Evolutionary conservation across 2,113 vertebrate species (phyloP).

Genomic region (Rhegmatorhina hoffmannsi): DNA sequence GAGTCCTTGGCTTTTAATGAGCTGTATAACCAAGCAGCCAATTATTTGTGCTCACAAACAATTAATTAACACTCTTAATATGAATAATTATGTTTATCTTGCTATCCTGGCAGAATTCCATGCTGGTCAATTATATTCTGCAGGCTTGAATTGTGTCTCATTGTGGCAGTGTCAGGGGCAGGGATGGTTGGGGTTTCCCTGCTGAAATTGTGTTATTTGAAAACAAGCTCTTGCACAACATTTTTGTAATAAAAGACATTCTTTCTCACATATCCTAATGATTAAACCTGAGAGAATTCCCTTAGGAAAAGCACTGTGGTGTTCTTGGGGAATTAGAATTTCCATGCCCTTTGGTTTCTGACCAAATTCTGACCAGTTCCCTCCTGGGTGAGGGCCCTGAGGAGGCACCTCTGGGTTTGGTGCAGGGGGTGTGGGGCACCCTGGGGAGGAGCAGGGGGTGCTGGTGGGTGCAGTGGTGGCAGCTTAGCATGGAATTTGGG

Average conservation of each 20-base stretch:
- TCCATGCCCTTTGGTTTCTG: background rate
- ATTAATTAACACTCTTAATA: constrained; percentile 50
- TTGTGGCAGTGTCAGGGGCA: background rate
- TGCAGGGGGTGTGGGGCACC: background rate
- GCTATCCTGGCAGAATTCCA: constrained; percentile 38
- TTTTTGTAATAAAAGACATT: background rate
- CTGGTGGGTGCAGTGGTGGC: background rate
- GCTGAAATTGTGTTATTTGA: background rate
- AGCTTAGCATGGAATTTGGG: too few relatives aligned
- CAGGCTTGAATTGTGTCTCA: background rate
- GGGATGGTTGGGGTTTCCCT: background rate
- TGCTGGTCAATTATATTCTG: constrained; percentile 7
- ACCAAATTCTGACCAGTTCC: background rate
- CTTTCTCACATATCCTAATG: background rate
- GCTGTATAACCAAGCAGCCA: background rate
- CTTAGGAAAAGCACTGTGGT: background rate
- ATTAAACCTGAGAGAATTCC: background rate
- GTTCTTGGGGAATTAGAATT: background rate
- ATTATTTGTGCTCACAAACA: constrained; percentile 34
- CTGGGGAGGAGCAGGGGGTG: background rate
- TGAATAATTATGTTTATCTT: constrained; percentile 50
- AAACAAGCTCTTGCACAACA: background rate
- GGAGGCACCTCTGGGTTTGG: too few relatives aligned
- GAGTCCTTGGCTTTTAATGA: background rate
- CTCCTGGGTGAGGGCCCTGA: background rate